Base-by-base conservation (phyloP, 2,888 invertebrate species). In the Melangyna quadrimaculata region DNA sequence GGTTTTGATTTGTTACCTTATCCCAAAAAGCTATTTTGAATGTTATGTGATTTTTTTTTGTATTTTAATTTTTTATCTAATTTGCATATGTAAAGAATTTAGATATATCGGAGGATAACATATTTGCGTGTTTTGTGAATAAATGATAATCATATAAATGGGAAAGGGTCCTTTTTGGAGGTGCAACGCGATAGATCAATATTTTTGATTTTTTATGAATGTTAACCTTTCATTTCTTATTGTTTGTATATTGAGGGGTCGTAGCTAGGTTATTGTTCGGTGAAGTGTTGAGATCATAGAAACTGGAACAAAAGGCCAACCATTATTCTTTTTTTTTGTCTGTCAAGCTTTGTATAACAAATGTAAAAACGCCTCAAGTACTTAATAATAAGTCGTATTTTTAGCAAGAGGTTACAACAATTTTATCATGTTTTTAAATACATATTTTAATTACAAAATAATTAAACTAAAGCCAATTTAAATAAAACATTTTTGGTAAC, bases 31-130 rank as follows among this genome's bases (percentile, higher is more conserved):
- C 43, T 53, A 53, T 65, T 51, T 74, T 40, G 59, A 61, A 61
- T 35, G 35, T 70, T 80, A n/a, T 57, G 24, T 69, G 45, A 40
- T 63, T 69, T 45, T 80, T 40, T 61, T 73, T 51, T 27, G n/a
- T 32, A 7, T 57, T 29, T 12, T 35, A 63, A 63, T 29, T 43
- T 75, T 61, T 29, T 43, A 22, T 45, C 78, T 78, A 61, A 82
- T 82, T 82, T 78, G 73, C 82, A 82, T 82, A 81, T 61, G 65
- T 51, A 53, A 57, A 29, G 61, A 48, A 53, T 43, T 45, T 32
- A 19, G 29, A 29, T 32, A 29, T 32, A 57, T 63, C 32, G 40
- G 2, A 65, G 74, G 59, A 74, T 40, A 45, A 8, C 24, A 63
- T 71, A n/a, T 37, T 32, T 55, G 48, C 40, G 43, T 27, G 32